Evolutionary conservation across 1,140 invertebrate genomes (phyloP).

Genomic region (Trichonephila inaurata): DNA sequence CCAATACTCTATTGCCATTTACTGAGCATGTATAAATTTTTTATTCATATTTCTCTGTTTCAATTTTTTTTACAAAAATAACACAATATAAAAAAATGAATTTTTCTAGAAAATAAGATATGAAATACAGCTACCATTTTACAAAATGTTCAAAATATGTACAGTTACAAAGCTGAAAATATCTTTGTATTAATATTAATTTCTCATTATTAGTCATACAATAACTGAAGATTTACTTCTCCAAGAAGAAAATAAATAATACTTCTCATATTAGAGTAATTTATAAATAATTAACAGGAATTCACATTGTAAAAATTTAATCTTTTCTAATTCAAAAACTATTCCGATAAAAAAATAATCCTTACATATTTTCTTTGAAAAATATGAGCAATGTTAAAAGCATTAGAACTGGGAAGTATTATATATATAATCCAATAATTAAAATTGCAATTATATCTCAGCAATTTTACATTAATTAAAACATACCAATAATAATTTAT

Average conservation of each 20-base stretch:
- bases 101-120: too few species aligned
- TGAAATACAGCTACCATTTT: too few species aligned
- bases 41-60: too few species aligned
- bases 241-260: not conserved
- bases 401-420: not conserved
- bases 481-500: not conserved
- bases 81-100: too few species aligned
- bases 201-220: not conserved
- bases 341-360: not conserved
- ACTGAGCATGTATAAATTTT: too few species aligned
- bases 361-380: not conserved
- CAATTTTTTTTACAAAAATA: too few species aligned
- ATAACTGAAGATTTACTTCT: not conserved
- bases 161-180: not conserved
- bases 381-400: not conserved
- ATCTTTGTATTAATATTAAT: not conserved
- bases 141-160: too few species aligned
- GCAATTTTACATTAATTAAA: not conserved
- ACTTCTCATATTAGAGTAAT: not conserved
- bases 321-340: not conserved
- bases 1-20: too few species aligned
- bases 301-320: not conserved
- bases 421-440: not conserved
- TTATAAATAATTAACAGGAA: not conserved
- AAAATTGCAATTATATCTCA: not conserved